Evolutionary conservation across 2,888 invertebrate genomes (phyloP), one percentile per base, ranked within the genome.

Genomic region (Melanotus villosus): DNA sequence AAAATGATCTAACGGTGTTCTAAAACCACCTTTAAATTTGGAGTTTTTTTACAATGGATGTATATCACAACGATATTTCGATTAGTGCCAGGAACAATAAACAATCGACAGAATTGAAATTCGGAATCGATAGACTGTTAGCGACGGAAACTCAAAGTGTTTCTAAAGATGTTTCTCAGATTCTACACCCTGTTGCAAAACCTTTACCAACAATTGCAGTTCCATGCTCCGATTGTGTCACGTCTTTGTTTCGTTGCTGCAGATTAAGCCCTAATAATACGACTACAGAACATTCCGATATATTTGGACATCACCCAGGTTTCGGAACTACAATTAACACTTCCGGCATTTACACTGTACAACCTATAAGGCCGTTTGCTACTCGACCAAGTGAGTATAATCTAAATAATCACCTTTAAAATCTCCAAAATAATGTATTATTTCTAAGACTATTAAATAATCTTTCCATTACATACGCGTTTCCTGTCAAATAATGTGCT

Each of bases 91-190:
- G 43, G 36, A 21, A 38, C 3, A 43, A 54, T 9, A 68, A 65
- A 30, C 59, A 68, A 32, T 12, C 56, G 1, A 16, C 30, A 73
- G 87, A 87, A 77, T 82, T 90, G 73, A 92, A 91, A 85, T 92
- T 92, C 80, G 91, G 92, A 77, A 90, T 92, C 71, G 92, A 92
- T 78, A 87, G 90, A 78, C 89, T 92, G 74, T 81, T 92, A 64
- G 89, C 90, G 10, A 86, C 84, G 65, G 88, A 88, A 21, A 77
- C 73, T 1, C 43, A 34, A 12, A 54, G 30, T 30, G 19, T 21
- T 43, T 21, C 38, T 0, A 54, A 54, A 12, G 58, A 64, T n/a
- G 12, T 12, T 12, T 30, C 70, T 1, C 59, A 64, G 45, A 45
- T 60, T 9, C 65, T 58, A 5, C 70, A 57, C 7, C 47, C 50